These are phyloP conservation scores for Desmodus rotundus DNA, from an alignment of 2,113 vertebrate species.

Conservation along the genomic window DNA sequence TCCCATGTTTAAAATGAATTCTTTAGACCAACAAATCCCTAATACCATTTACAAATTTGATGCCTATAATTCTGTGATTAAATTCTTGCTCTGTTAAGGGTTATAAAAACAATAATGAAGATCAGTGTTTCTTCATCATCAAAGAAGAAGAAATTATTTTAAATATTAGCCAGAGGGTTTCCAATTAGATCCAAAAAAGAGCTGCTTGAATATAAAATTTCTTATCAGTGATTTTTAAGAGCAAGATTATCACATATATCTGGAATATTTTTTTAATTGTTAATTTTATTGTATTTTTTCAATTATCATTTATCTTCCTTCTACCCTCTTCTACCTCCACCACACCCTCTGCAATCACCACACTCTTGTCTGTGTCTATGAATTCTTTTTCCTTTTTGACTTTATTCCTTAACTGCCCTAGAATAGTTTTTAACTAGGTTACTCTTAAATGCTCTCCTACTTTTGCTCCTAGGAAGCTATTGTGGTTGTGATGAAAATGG, in stretches of 20 bases:
- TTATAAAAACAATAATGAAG: constrained; percentile 17
- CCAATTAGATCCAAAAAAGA: constrained; percentile 6
- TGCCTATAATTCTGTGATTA: background rate
- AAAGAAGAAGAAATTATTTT: background rate
- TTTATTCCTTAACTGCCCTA: background rate
- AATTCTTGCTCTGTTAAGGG: background rate
- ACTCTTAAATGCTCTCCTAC: background rate
- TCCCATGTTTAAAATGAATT: constrained; percentile 1
- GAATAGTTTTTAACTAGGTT: background rate
- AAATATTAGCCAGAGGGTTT: constrained; percentile 15
- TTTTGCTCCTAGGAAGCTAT: background rate
- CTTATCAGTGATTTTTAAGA: background rate
- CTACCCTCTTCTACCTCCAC: no score
- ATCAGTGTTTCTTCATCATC: background rate
- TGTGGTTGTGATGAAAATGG: background rate
- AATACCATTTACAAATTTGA: background rate
- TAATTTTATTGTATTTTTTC: no score
- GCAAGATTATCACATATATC: background rate
- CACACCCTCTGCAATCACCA: no score
- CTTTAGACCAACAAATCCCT: background rate
- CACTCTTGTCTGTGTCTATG: no score
- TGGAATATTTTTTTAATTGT: background rate
- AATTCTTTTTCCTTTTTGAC: no score
- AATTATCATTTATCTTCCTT: no score
- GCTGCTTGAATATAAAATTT: background rate